A percentile compares a stretch with the other conserved stretches of the same genome.
These are phyloP conservation scores for Drosophila koepferae DNA, from an alignment of 2,888 invertebrate species.

Conservation along the genomic window DNA sequence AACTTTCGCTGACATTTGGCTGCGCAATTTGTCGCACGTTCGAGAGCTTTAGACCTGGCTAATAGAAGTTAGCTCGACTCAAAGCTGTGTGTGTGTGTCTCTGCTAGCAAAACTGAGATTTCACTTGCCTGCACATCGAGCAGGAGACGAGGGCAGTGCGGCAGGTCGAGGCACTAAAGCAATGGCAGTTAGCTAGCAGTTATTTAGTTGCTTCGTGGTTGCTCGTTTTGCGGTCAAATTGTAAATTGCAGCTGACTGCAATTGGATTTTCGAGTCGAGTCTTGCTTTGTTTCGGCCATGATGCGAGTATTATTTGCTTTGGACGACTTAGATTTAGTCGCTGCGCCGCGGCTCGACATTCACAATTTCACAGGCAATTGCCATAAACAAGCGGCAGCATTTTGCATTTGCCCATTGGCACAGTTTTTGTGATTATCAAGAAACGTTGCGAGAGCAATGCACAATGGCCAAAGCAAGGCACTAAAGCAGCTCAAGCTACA, in stretches of 20 bases:
- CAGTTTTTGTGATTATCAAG: constrained; percentile 61
- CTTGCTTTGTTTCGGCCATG: constrained; percentile 48
- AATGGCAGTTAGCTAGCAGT: constrained; percentile 28
- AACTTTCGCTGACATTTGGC: constrained; percentile 74
- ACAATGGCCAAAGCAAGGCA: constrained; percentile 49
- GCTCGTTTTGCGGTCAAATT: constrained; percentile 71
- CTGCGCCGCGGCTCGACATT: constrained; percentile 13
- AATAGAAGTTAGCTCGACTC: constrained; percentile 11
- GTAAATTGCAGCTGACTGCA: constrained; percentile 64
- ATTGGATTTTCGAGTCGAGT: constrained; percentile 60
- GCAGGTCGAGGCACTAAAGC: not conserved
- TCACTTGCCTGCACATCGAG: constrained; percentile 53
- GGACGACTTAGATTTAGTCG: not conserved
- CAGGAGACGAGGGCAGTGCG: not conserved
- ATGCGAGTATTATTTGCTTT: constrained; percentile 28
- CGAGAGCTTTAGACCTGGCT: constrained; percentile 35
- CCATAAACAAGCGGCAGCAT: constrained; percentile 41
- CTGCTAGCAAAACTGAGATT: constrained; percentile 57
- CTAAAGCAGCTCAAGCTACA: constrained; percentile 21
- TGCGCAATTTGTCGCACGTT: constrained; percentile 35
- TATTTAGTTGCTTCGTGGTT: constrained; percentile 40
- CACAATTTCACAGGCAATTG: constrained; percentile 61
- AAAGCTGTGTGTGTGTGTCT: constrained; percentile 44
- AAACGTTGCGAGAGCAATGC: constrained; percentile 58
- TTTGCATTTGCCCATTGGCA: constrained; percentile 65